Base-by-base conservation (phyloP, 2,113 vertebrate genomes). In the Passer domesticus region DNA sequence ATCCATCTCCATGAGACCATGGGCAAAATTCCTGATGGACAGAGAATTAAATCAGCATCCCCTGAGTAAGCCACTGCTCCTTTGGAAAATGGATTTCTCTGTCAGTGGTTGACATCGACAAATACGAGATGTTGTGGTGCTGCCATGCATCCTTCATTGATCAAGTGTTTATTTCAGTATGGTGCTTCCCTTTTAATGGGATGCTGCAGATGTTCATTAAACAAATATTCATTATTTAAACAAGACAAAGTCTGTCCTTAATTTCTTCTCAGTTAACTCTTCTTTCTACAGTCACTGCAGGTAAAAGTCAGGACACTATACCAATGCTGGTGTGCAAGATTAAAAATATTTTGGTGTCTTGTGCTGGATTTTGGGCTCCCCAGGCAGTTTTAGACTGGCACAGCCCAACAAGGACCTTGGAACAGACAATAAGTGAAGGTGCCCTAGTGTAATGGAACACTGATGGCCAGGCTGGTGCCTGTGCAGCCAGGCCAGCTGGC, bases 381-480 rank as follows among this genome's bases (percentile, higher is more conserved):
- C 2, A 22, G 64, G 43, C 24, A 46, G 31, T 55, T 92, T 77
- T 90, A 63, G 30, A 11, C 16, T 11, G 30, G 16, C n/a, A 53
- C 12, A 85, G 7, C 33, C 12, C 44, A 60, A 10, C 9, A 64
- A 68, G 17, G 33, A 60, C 15, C 11, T 80, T 89, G 68, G 83
- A 67, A 52, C 41, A 47, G 16, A 20, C 35, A 68, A 19, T 21
- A 56, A 20, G 8, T 47, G 43, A 33, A 47, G 13, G 14, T n/a
- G 12, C 15, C 12, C 13, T 9, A 3, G 22, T 60, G 31, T 13
- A 14, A 35, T 28, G 62, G 37, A 62, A 25, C 0, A 0, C 25
- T 49, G 37, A 50, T 24, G 10, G 13, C 56, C 52, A 17, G 8
- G 25, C 2, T 22, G 46, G 12, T 41, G 23, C 19, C 7, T 37